Conservation (phyloP, 2,888 invertebrate species). For the Acrocyrtus sp. region DNA sequence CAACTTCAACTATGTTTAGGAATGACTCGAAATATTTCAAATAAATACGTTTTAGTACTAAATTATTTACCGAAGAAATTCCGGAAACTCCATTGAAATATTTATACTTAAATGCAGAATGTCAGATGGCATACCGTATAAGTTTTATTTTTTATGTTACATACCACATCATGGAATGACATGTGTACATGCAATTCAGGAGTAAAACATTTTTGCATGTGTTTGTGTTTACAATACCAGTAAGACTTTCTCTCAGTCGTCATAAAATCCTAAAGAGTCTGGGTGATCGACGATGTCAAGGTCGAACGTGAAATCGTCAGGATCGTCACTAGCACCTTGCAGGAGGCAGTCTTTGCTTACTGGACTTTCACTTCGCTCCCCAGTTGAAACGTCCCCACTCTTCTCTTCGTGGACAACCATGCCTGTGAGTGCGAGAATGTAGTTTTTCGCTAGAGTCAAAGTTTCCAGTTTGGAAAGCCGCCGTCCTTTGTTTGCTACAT, state of each 20-base stretch:
- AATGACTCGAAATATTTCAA: too few relatives aligned
- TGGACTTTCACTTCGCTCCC: constrained; percentile 58
- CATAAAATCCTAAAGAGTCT: constrained; percentile 63
- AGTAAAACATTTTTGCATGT: too few relatives aligned
- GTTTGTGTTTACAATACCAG: neutral
- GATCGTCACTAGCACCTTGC: constrained; percentile 61
- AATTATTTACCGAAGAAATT: too few relatives aligned
- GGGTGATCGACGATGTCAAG: constrained; percentile 63
- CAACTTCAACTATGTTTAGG: too few relatives aligned
- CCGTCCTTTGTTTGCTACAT: constrained; percentile 63
- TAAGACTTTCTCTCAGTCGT: constrained; percentile 56
- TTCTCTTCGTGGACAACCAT: constrained; percentile 63
- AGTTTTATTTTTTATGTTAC: neutral
- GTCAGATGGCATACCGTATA: too few relatives aligned
- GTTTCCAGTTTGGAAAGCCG: constrained; percentile 63
- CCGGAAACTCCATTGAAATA: too few relatives aligned
- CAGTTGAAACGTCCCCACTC: constrained; percentile 52
- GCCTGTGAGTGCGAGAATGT: constrained; percentile 63
- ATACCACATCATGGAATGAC: neutral
- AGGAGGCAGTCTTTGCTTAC: constrained; percentile 63
- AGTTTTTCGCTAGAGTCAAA: constrained; percentile 63
- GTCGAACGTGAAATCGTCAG: constrained; percentile 64
- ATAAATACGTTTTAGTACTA: too few relatives aligned
- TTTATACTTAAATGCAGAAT: too few relatives aligned
- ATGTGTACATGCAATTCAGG: too few relatives aligned